These are phyloP conservation scores for Hippocampus comes DNA, from an alignment of 2,113 vertebrate species.

Conservation along the genomic window DNA sequence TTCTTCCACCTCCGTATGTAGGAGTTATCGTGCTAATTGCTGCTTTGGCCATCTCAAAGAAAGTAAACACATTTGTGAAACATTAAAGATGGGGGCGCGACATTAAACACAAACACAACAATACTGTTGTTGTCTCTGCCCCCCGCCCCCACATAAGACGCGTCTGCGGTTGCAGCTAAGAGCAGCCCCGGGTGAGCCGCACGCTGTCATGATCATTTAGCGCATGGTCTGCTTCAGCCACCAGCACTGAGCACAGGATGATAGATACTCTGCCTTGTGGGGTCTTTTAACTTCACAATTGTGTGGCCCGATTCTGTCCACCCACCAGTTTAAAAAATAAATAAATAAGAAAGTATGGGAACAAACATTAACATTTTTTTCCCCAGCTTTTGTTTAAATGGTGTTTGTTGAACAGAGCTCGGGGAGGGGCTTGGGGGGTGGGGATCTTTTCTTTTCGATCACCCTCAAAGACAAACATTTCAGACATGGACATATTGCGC, in stretches of 20 bases:
- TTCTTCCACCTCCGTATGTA: conserved; percentile 12
- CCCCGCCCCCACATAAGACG: neutral
- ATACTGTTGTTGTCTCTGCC: neutral
- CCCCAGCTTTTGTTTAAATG: conserved; percentile 17
- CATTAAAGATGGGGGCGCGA: conserved; percentile 12
- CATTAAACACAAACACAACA: conserved; percentile 28
- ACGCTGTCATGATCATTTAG: conserved; percentile 57
- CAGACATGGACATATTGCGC: neutral
- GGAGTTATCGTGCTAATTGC: conserved; percentile 29
- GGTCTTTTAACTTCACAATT: conserved; percentile 57
- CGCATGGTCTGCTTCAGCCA: conserved; percentile 39
- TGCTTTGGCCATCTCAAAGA: conserved; percentile 24
- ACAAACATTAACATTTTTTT: conserved; percentile 15
- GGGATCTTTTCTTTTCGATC: neutral
- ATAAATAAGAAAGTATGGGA: neutral
- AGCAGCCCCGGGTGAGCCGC: conserved; percentile 45
- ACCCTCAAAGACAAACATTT: conserved; percentile 1
- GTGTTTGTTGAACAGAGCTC: conserved; percentile 7
- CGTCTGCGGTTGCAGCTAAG: neutral
- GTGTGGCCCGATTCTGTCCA: conserved; percentile 66
- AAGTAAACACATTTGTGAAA: conserved; percentile 24
- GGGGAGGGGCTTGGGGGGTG: too few species aligned
- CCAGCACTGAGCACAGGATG: conserved; percentile 42
- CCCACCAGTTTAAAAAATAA: conserved; percentile 22
- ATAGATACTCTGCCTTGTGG: conserved; percentile 53